Conservation (phyloP, 2,797 vertebrate species). For the Anableps anableps region DNA sequence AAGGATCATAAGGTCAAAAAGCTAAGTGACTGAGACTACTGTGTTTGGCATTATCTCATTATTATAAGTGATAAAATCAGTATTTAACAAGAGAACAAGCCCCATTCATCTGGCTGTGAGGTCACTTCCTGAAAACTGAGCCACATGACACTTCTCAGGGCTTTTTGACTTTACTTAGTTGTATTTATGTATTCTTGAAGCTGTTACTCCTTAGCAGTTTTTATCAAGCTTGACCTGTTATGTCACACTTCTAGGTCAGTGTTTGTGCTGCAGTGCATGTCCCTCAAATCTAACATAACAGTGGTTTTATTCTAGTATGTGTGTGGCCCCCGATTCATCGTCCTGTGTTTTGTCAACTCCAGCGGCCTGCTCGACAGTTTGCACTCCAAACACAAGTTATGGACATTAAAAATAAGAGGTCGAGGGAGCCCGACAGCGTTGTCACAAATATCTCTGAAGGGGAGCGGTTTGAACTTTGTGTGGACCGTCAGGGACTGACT, state of each 20-base stretch:
- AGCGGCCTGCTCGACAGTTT: conserved; percentile 59
- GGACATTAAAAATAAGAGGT: conserved; percentile 66
- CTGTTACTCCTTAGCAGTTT: not conserved
- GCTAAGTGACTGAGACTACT: conserved; percentile 1
- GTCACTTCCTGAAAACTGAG: not conserved
- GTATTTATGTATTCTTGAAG: not conserved
- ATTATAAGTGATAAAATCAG: not conserved
- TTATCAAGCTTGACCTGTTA: not conserved
- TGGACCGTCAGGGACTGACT: not conserved
- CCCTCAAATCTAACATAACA: conserved; percentile 38
- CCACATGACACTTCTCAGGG: not conserved
- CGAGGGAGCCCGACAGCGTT: conserved; percentile 16
- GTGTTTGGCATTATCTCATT: not conserved
- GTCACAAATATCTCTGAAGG: not conserved
- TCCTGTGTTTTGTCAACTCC: conserved; percentile 82
- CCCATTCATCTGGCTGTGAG: not conserved
- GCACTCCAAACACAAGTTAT: conserved; percentile 76
- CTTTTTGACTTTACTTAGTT: not conserved
- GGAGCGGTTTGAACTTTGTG: not conserved
- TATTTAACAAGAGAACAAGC: not conserved
- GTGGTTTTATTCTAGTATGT: conserved; percentile 57
- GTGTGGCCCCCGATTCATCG: conserved; percentile 56
- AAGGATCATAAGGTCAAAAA: conserved; percentile 12
- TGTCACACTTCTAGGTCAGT: not conserved
- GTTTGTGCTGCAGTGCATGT: conserved; percentile 11